These are phyloP conservation scores for Bhutanitis thaidina DNA, from an alignment of 2,888 invertebrate genomes.

Conservation along the genomic window DNA sequence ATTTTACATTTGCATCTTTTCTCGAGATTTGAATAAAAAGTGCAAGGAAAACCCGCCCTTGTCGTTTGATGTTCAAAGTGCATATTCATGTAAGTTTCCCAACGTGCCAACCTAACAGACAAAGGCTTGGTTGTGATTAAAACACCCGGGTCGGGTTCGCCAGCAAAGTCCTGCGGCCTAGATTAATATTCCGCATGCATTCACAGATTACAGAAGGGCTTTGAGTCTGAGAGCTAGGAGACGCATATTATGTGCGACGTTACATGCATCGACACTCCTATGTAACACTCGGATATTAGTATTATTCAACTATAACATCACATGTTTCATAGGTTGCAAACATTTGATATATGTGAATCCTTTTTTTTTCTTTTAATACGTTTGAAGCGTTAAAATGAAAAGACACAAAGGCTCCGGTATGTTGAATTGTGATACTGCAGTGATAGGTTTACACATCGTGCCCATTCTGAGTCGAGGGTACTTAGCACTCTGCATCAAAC, in stretches of 20 bases:
- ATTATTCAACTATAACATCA: no score
- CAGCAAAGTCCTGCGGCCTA: conserved; percentile 18
- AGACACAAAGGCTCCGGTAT: no score
- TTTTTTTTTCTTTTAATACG: no score
- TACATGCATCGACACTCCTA: background rate
- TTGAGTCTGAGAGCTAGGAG: conserved; percentile 16
- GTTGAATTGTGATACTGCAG: no score
- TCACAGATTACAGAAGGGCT: conserved; percentile 16
- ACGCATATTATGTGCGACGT: conserved; percentile 6
- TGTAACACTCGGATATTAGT: no score
- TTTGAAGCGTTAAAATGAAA: no score
- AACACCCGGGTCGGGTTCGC: conserved; percentile 17
- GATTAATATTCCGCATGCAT: conserved; percentile 21
- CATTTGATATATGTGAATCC: no score
- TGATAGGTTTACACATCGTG: no score
- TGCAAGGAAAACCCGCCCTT: background rate
- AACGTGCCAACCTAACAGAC: conserved; percentile 15
- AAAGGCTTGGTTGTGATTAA: conserved; percentile 18
- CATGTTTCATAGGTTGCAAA: no score
- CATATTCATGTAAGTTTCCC: background rate
- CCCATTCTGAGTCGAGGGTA: no score
- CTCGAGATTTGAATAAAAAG: background rate
- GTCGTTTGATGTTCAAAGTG: background rate
- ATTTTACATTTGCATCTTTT: conserved; percentile 14
- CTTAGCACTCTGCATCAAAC: no score